phyloP scores from a whole-genome alignment of 1,140 invertebrate species.

The Drosophila tropicalis region DNA sequence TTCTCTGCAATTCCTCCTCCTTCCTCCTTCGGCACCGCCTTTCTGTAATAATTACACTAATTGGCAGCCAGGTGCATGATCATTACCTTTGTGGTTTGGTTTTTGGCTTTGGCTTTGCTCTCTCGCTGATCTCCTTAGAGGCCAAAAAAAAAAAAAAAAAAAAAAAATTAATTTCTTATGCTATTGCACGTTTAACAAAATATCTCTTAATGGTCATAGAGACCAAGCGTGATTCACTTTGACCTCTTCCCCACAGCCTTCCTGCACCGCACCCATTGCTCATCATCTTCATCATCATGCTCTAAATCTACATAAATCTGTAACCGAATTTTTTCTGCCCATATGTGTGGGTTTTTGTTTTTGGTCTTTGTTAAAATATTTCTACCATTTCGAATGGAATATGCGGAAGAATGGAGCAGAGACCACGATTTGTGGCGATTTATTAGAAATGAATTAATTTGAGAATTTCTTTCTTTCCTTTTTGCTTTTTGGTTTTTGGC shows the following conservation, averaged over 20 bases:
- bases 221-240: constrained; percentile 76
- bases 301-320: constrained; percentile 81
- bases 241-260: constrained; percentile 53
- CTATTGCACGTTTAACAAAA: constrained; percentile 63
- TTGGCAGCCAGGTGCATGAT: constrained; percentile 74
- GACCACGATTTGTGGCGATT: constrained; percentile 59
- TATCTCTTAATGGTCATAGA: constrained; percentile 74
- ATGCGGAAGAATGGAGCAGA: constrained; percentile 69
- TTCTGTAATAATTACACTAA: constrained; percentile 79
- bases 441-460: constrained; percentile 81
- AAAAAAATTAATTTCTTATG: constrained; percentile 73
- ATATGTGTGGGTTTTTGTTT: constrained; percentile 53
- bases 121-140: constrained; percentile 2
- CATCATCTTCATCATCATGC: constrained; percentile 56
- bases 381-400: constrained; percentile 36
- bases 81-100: constrained; percentile 44
- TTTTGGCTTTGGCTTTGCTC: background rate
- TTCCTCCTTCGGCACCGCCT: constrained; percentile 25
- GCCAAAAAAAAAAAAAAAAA: constrained; percentile 58
- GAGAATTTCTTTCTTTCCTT: constrained; percentile 49
- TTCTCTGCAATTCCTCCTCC: constrained; percentile 42
- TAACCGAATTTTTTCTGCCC: constrained; percentile 57
- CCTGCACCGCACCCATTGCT: constrained; percentile 16
- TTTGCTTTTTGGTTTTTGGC: constrained; percentile 45
- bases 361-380: constrained; percentile 62